phyloP scores from a whole-genome alignment of 2,113 vertebrate species.

The Oxygymnocypris stewartii region DNA sequence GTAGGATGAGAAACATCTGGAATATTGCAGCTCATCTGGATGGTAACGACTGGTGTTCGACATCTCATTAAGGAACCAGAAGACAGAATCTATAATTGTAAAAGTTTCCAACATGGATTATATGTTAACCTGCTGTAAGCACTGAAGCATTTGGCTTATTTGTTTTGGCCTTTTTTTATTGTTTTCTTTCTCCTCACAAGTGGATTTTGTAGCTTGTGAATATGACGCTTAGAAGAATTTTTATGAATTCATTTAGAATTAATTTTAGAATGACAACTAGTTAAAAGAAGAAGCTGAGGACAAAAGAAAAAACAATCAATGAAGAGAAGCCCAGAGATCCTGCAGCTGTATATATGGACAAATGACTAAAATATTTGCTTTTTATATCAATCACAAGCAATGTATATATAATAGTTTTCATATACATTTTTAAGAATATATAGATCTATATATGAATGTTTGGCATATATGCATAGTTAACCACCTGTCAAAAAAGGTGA shows the following conservation, averaged over 20 bases:
- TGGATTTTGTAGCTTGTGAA: slow-evolving; percentile 82
- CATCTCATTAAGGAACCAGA: slow-evolving; percentile 27
- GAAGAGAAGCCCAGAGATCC: slow-evolving; percentile 63
- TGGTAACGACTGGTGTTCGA: slow-evolving; percentile 44
- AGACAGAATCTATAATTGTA: slow-evolving; percentile 70
- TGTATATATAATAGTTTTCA: slow-evolving; percentile 84
- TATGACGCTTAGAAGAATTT: slow-evolving; percentile 64
- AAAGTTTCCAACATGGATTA: slow-evolving; percentile 59
- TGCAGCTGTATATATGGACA: slow-evolving; percentile 76
- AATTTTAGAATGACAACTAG: slow-evolving; percentile 70
- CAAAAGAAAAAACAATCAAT: slow-evolving; percentile 39
- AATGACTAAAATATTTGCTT: slow-evolving; percentile 72
- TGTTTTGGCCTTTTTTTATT: slow-evolving; percentile 53
- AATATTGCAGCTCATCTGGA: slow-evolving; percentile 30
- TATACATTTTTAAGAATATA: slow-evolving; percentile 82
- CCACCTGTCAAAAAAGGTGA: slow-evolving; percentile 79
- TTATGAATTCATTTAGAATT: slow-evolving; percentile 64
- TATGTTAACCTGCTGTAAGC: slow-evolving; percentile 43
- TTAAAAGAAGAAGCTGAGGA: slow-evolving; percentile 43
- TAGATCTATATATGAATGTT: slow-evolving; percentile 84
- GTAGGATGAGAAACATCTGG: slow-evolving; percentile 41
- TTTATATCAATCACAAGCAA: slow-evolving; percentile 77
- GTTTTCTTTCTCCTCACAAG: slow-evolving; percentile 65
- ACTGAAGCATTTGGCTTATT: slow-evolving; percentile 62
- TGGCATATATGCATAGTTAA: slow-evolving; percentile 85